Conservation (phyloP, 2,113 vertebrate species). For the Lanius ludovicianus region DNA sequence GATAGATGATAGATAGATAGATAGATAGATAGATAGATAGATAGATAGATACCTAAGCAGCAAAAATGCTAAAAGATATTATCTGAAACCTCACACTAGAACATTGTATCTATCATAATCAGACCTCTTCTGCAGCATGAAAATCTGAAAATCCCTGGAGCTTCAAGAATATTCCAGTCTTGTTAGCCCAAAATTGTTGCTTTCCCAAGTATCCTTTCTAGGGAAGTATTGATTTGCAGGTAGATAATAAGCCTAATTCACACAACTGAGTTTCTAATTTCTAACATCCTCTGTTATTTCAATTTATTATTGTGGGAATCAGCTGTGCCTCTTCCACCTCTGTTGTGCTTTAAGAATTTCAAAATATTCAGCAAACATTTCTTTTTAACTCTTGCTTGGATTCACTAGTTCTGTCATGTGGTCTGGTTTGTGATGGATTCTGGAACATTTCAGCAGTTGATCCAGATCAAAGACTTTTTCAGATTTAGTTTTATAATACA, state of each 20-base stretch:
- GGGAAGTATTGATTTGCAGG: background rate
- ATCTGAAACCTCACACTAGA: background rate
- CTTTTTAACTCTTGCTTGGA: background rate
- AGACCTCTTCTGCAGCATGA: background rate
- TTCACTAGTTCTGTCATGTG: background rate
- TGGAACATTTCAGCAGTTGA: background rate
- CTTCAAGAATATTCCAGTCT: background rate
- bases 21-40: background rate
- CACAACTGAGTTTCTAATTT: background rate
- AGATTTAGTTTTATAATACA: background rate
- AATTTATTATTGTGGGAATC: background rate
- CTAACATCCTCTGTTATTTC: background rate
- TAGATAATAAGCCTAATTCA: background rate
- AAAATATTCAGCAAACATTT: background rate
- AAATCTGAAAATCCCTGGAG: background rate
- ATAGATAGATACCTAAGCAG: background rate
- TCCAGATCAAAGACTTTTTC: background rate
- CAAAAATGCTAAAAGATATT: background rate
- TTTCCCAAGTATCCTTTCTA: background rate
- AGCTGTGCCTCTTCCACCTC: background rate
- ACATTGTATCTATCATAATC: background rate
- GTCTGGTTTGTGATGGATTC: background rate
- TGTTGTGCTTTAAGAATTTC: background rate
- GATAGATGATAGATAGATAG: background rate
- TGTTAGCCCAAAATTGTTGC: background rate